A percentile compares a stretch with the other conserved stretches of the same genome.
phyloP scores from a whole-genome alignment of 2,797 vertebrate genomes.

The Tangara arthus region DNA sequence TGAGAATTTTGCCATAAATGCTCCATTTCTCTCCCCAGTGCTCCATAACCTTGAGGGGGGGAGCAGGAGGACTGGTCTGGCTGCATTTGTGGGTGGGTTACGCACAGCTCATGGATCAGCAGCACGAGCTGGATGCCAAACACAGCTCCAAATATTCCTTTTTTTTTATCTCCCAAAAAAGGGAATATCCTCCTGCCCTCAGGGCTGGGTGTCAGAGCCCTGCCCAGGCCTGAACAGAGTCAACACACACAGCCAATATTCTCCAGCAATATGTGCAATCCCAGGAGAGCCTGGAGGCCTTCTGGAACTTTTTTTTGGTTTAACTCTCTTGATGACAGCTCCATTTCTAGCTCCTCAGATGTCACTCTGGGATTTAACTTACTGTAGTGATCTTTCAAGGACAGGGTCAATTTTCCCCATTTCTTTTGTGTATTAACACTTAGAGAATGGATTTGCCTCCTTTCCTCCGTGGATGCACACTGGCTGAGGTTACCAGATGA shows the following conservation, averaged over 20 bases:
- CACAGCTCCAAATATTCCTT: no score
- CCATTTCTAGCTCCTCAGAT: not conserved
- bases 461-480: not conserved
- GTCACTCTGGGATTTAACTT: not conserved
- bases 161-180: not conserved
- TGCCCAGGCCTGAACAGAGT: not conserved
- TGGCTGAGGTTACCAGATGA: not conserved
- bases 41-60: not conserved
- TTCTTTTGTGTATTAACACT: not conserved
- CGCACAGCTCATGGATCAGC: not conserved
- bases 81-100: not conserved
- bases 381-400: not conserved
- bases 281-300: not conserved
- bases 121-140: not conserved
- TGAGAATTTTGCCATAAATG: conserved; percentile 12
- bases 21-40: not conserved
- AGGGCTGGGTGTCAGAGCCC: not conserved
- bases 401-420: not conserved
- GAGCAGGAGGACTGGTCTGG: not conserved
- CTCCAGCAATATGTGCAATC: not conserved
- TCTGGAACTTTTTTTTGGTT: not conserved
- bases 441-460: not conserved
- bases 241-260: not conserved
- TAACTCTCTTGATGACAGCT: not conserved
- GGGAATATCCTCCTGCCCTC: not conserved